A percentile compares a stretch with the other conserved stretches of the same genome.
Conservation (phyloP, 2,888 invertebrate species). For the Lymantria dispar region DNA sequence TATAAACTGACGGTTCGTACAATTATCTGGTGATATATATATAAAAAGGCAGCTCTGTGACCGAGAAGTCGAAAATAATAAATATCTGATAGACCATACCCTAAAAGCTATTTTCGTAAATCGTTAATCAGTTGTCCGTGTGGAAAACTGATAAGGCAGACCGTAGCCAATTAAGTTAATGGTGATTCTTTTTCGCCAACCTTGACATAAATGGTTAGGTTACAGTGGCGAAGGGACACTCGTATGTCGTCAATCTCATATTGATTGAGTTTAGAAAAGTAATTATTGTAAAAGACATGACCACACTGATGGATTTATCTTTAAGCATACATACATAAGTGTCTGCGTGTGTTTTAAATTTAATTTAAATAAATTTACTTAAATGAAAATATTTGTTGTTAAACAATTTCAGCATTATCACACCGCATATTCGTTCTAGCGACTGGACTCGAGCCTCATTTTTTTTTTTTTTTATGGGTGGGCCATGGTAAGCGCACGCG, state of each 20-base stretch:
- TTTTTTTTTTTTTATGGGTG: too few relatives aligned
- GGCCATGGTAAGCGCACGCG: too few relatives aligned
- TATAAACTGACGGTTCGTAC: too few relatives aligned
- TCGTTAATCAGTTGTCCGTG: constrained; percentile 71
- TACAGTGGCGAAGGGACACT: constrained; percentile 28
- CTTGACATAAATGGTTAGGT: constrained; percentile 44
- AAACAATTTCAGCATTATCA: too few relatives aligned
- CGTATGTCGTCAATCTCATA: constrained; percentile 33
- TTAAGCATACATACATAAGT: too few relatives aligned
- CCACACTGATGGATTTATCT: background rate
- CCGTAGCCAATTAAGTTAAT: constrained; percentile 77
- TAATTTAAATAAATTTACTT: too few relatives aligned
- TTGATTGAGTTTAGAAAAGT: constrained; percentile 35
- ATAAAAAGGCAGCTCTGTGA: constrained; percentile 7
- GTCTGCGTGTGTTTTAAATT: too few relatives aligned
- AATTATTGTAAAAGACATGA: background rate
- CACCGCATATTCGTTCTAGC: too few relatives aligned
- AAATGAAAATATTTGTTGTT: too few relatives aligned
- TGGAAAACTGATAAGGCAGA: constrained; percentile 75
- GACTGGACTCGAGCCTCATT: too few relatives aligned
- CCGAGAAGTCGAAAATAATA: constrained; percentile 42
- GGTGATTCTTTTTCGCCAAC: constrained; percentile 64
- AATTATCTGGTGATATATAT: too few relatives aligned
- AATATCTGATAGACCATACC: constrained; percentile 50
- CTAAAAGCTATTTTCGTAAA: constrained; percentile 67